phyloP scores from a whole-genome alignment of 2,888 invertebrate species.

The Melanargia galathea region DNA sequence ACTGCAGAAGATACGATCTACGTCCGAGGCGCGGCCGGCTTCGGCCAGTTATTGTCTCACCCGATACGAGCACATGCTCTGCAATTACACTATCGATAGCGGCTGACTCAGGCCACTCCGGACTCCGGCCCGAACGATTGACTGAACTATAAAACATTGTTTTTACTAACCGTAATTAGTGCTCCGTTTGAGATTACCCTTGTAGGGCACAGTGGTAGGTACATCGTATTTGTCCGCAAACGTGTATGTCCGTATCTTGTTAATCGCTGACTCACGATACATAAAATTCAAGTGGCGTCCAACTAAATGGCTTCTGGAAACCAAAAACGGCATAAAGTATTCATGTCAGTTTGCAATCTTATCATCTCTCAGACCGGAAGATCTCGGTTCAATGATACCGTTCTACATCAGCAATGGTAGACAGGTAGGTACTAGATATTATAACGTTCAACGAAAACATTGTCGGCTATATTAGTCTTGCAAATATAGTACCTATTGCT shows the following conservation, averaged over 20 bases:
- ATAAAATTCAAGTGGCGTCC: constrained; percentile 64
- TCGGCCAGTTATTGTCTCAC: constrained; percentile 72
- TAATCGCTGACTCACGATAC: constrained; percentile 40
- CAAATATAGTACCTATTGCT: too few species aligned
- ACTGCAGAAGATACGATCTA: constrained; percentile 77
- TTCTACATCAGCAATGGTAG: constrained; percentile 21
- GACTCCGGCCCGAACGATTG: constrained; percentile 61
- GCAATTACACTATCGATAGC: constrained; percentile 79
- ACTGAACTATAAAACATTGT: constrained; percentile 73
- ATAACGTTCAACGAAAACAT: neutral
- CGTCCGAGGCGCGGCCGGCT: constrained; percentile 41
- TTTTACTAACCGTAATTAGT: constrained; percentile 73
- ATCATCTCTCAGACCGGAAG: constrained; percentile 62
- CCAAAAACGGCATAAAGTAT: constrained; percentile 60
- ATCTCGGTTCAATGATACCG: constrained; percentile 39
- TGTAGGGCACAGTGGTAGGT: constrained; percentile 31
- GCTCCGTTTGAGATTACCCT: constrained; percentile 55
- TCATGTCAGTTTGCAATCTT: constrained; percentile 60
- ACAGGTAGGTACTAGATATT: constrained; percentile 8
- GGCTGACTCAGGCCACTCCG: constrained; percentile 69
- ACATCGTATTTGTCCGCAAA: constrained; percentile 22
- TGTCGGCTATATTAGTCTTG: neutral
- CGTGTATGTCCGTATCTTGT: constrained; percentile 42
- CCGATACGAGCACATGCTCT: constrained; percentile 64
- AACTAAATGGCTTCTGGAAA: constrained; percentile 67